Evolutionary conservation across 2,888 invertebrate species (phyloP), one percentile per base, ranked within the genome.

Genomic region (Anoncus sp.): DNA sequence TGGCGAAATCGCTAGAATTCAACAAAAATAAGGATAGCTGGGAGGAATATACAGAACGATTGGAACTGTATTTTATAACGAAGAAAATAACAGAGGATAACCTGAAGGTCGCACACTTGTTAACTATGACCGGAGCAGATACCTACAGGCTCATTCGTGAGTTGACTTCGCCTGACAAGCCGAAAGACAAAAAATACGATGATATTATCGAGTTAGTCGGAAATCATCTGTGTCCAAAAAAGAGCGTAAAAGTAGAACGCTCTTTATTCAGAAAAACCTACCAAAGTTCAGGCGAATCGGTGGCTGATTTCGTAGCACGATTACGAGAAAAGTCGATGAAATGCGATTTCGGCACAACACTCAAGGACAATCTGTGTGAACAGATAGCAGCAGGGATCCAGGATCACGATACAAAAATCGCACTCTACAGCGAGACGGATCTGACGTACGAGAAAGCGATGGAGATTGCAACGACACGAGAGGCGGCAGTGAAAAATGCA

Each of bases 401-500:
- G 27, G 55, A 77, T 16, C 65, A 67, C 2, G 45, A 62, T 20
- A 77, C 53, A 7, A 18, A 27, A 45, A 22, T 77, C 1, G 66
- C 59, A 12, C 31, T 72, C 3, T 77, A 72, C 60, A 69, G 45
- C 24, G 66, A 77, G 35, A 38, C 10, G 16, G 35, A 62, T 6
- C 27, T 75, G 7, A 70, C 65, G 43, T 78, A 35, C 38, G 16
- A 43, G 1, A 70, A 70, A 65, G 69, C 78, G 1, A 12, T 74
- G 20, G 20, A 78, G 38, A 74, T 74, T 10, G 73, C 63, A n/a
- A 62, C 60, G 20, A 74, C 73, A 5, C 16, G 73, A 40, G 73
- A 74, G 69, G 73, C 63, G 55, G 77, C 65, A 4, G 18, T 74
- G 14, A 62, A 69, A 40, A 60, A 74, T 24, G 73, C 73, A 14